Conservation (phyloP, 2,888 invertebrate species). For the Euplexia lucipara region DNA sequence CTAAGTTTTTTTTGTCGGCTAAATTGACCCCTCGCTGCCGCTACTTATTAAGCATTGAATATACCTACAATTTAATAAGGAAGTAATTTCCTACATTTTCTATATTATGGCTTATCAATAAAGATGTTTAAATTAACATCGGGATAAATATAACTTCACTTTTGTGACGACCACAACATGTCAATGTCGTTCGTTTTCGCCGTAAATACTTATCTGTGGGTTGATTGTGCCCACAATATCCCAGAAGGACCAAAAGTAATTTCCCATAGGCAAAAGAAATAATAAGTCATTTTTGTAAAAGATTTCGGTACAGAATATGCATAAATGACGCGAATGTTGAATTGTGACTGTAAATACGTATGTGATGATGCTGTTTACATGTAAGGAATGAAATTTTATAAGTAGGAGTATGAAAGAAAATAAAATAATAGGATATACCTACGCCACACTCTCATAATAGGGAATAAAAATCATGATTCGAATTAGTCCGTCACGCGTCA, state of each 20-base stretch:
- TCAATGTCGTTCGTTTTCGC: slow-evolving; percentile 47
- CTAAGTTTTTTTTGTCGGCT: too few species aligned
- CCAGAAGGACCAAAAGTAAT: slow-evolving; percentile 69
- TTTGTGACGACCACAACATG: slow-evolving; percentile 43
- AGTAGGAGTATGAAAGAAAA: not conserved
- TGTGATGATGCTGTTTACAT: not conserved
- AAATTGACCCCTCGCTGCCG: too few species aligned
- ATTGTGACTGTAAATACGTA: slow-evolving; percentile 40
- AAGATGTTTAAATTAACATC: not conserved
- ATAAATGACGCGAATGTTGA: slow-evolving; percentile 63
- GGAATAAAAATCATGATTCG: too few species aligned
- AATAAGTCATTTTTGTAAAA: slow-evolving; percentile 72
- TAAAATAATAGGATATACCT: not conserved
- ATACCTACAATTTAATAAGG: too few species aligned
- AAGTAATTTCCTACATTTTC: not conserved
- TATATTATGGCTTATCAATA: not conserved
- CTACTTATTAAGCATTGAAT: too few species aligned
- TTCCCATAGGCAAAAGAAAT: slow-evolving; percentile 74
- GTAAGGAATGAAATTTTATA: too few species aligned
- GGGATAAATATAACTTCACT: slow-evolving; percentile 30
- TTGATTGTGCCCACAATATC: slow-evolving; percentile 63
- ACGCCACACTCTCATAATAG: not conserved
- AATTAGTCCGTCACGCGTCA: too few species aligned
- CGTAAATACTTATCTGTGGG: slow-evolving; percentile 52
- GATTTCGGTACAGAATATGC: slow-evolving; percentile 68